Conservation (phyloP, 2,113 vertebrate species). For the Peromyscus leucopus region DNA sequence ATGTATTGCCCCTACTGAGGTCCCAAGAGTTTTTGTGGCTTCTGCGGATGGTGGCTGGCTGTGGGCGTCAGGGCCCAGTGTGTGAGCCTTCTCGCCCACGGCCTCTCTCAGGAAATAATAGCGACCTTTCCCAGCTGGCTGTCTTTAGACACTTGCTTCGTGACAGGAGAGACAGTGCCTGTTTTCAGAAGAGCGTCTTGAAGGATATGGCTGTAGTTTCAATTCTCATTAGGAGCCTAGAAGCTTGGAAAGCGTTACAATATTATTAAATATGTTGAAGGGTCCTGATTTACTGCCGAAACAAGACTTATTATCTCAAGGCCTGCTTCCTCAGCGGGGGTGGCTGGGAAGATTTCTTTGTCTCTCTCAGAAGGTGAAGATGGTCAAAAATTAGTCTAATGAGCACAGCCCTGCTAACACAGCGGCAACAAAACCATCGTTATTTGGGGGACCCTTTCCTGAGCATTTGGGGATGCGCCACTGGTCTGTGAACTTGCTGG, state of each 20-base stretch:
- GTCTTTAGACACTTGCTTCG: not conserved
- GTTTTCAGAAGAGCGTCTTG: not conserved
- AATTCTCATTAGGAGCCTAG: constrained; percentile 39
- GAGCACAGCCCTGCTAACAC: not conserved
- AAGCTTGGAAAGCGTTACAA: not conserved
- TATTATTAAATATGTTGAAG: not conserved
- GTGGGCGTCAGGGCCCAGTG: not conserved
- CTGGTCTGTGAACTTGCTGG: not conserved
- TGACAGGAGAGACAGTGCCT: not conserved
- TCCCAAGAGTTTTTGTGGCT: not conserved
- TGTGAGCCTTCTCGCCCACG: fast-evolving
- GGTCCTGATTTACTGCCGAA: constrained; percentile 7
- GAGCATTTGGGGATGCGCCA: not conserved
- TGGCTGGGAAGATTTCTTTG: not conserved
- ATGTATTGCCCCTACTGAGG: not conserved
- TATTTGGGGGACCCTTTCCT: not conserved
- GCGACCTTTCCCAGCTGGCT: not conserved
- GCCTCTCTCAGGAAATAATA: not conserved
- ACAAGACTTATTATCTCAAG: not conserved
- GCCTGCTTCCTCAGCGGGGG: constrained; percentile 25
- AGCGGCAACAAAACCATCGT: no score
- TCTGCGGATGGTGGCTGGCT: not conserved
- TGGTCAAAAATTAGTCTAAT: not conserved
- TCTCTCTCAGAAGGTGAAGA: not conserved
- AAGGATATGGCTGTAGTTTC: not conserved